Conservation (phyloP, 2,888 invertebrate species). For the Auanema sp. region DNA sequence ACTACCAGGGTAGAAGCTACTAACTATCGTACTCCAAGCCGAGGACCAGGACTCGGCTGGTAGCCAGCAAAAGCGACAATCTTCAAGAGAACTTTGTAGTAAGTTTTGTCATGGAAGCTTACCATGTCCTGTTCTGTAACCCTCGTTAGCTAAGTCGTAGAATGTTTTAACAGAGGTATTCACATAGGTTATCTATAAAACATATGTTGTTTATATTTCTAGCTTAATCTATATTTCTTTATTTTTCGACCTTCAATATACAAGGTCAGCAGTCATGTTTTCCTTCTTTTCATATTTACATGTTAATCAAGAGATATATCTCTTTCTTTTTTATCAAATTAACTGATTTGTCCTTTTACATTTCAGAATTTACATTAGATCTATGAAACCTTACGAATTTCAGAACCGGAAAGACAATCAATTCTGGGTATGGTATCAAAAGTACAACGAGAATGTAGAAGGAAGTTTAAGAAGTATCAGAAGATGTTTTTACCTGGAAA, state of each 20-base stretch:
- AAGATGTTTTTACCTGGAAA: constrained; percentile 48
- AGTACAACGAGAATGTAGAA: not conserved
- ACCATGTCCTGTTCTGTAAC: constrained; percentile 23
- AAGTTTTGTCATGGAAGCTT: not conserved
- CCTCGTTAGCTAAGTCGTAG: constrained; percentile 42
- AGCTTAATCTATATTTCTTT: not conserved
- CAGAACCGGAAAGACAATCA: too few species aligned
- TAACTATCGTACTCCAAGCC: constrained; percentile 54
- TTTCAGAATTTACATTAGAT: too few species aligned
- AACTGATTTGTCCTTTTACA: too few species aligned
- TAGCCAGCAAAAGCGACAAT: constrained; percentile 26
- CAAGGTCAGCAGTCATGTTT: too few species aligned
- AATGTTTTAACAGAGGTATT: constrained; percentile 60
- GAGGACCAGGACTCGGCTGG: constrained; percentile 42
- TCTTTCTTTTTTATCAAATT: too few species aligned
- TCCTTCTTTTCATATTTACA: too few species aligned
- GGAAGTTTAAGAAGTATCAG: not conserved
- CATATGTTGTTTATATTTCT: not conserved
- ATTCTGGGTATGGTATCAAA: too few species aligned
- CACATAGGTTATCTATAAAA: constrained; percentile 59
- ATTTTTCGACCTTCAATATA: too few species aligned
- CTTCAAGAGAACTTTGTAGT: not conserved
- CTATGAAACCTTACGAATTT: too few species aligned
- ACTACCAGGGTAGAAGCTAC: constrained; percentile 59
- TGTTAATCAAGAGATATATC: too few species aligned